phyloP scores from a whole-genome alignment of 1,140 invertebrate species.

The Periplaneta americana region DNA sequence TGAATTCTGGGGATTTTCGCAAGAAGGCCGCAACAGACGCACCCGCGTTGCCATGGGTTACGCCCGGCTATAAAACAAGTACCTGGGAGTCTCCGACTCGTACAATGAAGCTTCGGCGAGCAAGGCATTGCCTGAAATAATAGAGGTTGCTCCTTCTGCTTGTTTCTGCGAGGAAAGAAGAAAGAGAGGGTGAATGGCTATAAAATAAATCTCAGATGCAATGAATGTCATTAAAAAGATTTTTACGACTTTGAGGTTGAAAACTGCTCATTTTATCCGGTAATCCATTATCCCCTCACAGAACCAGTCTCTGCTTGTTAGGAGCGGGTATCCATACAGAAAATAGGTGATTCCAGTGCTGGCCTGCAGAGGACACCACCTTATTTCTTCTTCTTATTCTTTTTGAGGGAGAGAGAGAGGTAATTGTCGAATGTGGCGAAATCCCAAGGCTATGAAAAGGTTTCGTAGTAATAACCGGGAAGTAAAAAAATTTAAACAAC shows the following conservation, averaged over 20 bases:
- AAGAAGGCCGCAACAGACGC: no score
- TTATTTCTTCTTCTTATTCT: no score
- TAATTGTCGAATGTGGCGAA: no score
- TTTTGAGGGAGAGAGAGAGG: no score
- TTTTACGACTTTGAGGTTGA: not conserved
- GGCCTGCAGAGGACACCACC: no score
- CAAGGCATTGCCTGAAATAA: not conserved
- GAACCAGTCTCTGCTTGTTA: not conserved
- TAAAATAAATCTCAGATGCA: not conserved
- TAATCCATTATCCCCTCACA: not conserved
- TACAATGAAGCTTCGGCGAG: not conserved
- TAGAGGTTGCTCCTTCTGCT: not conserved
- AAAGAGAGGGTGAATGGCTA: not conserved
- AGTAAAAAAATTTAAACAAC: no score
- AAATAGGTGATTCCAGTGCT: not conserved
- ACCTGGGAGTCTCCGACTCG: not conserved
- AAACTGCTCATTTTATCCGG: not conserved
- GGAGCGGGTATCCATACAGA: not conserved
- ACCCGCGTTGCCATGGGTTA: not conserved
- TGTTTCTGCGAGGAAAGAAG: not conserved
- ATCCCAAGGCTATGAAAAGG: no score
- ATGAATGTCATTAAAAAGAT: not conserved
- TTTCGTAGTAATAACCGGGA: no score
- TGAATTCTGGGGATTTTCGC: no score
- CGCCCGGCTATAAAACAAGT: not conserved